Conservation (phyloP, 92 coral and sea anemone species). For the Epizoanthus ramosus region DNA sequence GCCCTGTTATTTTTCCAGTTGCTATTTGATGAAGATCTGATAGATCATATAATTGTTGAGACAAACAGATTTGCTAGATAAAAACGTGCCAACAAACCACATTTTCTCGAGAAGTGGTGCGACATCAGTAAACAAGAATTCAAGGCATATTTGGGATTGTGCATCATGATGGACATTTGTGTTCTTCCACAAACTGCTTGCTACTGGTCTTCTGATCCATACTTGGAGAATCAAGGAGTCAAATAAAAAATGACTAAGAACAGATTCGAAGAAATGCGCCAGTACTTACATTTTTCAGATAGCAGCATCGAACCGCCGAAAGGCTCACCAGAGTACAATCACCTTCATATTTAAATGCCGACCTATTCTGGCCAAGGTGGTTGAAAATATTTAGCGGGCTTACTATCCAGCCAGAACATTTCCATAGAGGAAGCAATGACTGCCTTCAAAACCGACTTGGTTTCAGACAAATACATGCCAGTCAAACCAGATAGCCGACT, state of each 20-base stretch:
- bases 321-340: background rate
- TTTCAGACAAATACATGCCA: too few relatives aligned
- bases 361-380: background rate
- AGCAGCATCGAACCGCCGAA: background rate
- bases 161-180: background rate
- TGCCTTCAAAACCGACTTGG: too few relatives aligned
- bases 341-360: background rate
- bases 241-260: conserved; percentile 19
- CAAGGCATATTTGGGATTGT: background rate
- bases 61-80: background rate
- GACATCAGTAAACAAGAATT: background rate
- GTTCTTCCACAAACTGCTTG: background rate
- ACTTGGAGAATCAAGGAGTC: background rate
- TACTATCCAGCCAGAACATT: too few relatives aligned
- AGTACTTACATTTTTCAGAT: conserved; percentile 49
- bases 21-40: background rate
- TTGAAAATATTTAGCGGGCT: background rate
- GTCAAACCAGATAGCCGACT: too few relatives aligned
- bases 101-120: background rate
- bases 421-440: too few relatives aligned
- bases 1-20: background rate
- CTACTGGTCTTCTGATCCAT: conserved; percentile 1
- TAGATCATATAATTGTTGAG: background rate
- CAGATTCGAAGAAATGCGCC: conserved; percentile 40
- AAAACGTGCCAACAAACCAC: background rate